Percentiles rank a stretch among this genome's conserved stretches.
Conservation (phyloP, 2,113 vertebrate genomes). For the Xiphophorus couchianus region DNA sequence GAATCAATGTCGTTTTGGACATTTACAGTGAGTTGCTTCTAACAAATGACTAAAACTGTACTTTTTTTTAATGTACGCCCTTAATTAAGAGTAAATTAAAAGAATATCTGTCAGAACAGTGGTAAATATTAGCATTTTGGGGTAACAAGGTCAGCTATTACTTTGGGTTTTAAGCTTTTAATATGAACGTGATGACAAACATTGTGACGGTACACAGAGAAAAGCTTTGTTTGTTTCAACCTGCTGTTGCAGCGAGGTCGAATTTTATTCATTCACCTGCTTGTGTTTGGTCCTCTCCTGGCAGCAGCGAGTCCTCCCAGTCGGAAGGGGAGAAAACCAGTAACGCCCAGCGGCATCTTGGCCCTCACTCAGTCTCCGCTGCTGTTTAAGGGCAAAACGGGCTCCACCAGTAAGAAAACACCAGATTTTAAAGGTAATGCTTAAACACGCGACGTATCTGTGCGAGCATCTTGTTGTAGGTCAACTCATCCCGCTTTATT, state of each 20-base stretch:
- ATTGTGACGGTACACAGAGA: too few species aligned
- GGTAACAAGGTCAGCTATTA: too few species aligned
- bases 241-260: not conserved
- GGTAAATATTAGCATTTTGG: too few species aligned
- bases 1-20: too few species aligned
- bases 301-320: constrained; percentile 80
- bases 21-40: too few species aligned
- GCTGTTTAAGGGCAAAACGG: constrained; percentile 81
- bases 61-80: too few species aligned
- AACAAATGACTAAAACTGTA: too few species aligned
- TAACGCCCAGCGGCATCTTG: constrained; percentile 87
- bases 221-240: too few species aligned
- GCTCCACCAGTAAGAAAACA: constrained; percentile 43
- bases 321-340: constrained; percentile 65
- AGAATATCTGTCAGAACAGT: too few species aligned
- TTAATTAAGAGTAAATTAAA: too few species aligned
- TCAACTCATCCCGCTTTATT: not conserved
- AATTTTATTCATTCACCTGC: not conserved
- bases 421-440: constrained; percentile 29
- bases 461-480: not conserved
- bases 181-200: too few species aligned
- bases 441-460: not conserved
- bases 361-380: constrained; percentile 91
- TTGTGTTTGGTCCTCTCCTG: constrained; percentile 24
- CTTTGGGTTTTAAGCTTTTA: too few species aligned